These are phyloP conservation scores for Tromatobia lineatoria DNA, from an alignment of 2,888 invertebrate species.

Conservation along the genomic window DNA sequence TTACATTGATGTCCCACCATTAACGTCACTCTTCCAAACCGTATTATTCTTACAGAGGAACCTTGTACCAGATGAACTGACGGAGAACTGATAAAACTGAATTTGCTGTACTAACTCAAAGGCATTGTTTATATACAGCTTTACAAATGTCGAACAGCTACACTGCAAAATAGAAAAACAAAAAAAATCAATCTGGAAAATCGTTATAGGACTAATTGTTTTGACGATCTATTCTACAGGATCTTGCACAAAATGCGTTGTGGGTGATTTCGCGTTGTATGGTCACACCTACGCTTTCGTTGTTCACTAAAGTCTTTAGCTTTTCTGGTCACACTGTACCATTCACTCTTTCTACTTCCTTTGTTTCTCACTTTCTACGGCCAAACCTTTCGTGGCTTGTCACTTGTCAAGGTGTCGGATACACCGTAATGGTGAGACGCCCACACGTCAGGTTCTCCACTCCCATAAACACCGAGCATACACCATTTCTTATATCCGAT, in stretches of 20 bases:
- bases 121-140: no score
- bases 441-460: conserved; percentile 71
- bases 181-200: no score
- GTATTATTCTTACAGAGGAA: no score
- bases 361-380: conserved; percentile 27
- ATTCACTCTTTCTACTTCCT: conserved; percentile 55
- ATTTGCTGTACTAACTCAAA: no score
- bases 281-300: conserved; percentile 13
- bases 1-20: no score
- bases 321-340: conserved; percentile 65
- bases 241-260: not conserved
- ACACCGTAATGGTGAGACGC: conserved; percentile 75
- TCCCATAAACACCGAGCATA: conserved; percentile 64
- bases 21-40: no score
- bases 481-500: conserved; percentile 1
- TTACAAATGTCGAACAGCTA: no score
- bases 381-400: conserved; percentile 28
- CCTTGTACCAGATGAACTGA: no score
- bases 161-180: no score
- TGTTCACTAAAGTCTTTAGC: conserved; percentile 48
- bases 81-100: no score
- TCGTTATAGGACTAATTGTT: not conserved
- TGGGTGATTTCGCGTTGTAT: not conserved
- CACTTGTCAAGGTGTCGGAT: conserved; percentile 75
- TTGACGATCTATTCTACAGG: not conserved